These are phyloP conservation scores for Adineta ricciae DNA, from an alignment of 2,888 invertebrate species.

Conservation along the genomic window DNA sequence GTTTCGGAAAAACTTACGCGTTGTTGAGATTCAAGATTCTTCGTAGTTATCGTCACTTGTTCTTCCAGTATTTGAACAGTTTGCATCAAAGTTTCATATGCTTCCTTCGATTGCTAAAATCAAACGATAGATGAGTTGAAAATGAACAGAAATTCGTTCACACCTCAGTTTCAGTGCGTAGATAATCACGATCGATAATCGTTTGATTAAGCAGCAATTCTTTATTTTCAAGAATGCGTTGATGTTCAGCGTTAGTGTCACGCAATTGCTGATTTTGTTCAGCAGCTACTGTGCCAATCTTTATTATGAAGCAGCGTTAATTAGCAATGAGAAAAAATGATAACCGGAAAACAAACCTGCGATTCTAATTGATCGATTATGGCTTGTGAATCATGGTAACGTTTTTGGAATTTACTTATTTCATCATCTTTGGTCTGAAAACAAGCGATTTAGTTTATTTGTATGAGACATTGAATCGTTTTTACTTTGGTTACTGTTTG, in stretches of 20 bases:
- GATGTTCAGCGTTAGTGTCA: not conserved
- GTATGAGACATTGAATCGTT: not conserved
- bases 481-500: not conserved
- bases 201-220: not conserved
- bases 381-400: constrained; percentile 34
- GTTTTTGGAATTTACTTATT: constrained; percentile 37
- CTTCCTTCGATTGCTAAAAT: not conserved
- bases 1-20: not conserved
- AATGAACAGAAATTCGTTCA: not conserved
- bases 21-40: not conserved
- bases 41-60: not conserved
- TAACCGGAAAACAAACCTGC: constrained; percentile 20
- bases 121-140: not conserved
- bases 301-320: not conserved
- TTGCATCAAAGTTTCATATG: constrained; percentile 10
- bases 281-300: constrained; percentile 13
- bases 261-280: constrained; percentile 16
- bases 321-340: not conserved
- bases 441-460: not conserved
- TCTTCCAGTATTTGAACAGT: constrained; percentile 1
- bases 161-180: not conserved
- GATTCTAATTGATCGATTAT: constrained; percentile 35
- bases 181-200: not conserved
- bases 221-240: not conserved
- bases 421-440: not conserved